A percentile compares a stretch with the other conserved stretches of the same genome.
Evolutionary conservation across 2,797 vertebrate genomes (phyloP).

Genomic region (Crocidura indochinensis): DNA sequence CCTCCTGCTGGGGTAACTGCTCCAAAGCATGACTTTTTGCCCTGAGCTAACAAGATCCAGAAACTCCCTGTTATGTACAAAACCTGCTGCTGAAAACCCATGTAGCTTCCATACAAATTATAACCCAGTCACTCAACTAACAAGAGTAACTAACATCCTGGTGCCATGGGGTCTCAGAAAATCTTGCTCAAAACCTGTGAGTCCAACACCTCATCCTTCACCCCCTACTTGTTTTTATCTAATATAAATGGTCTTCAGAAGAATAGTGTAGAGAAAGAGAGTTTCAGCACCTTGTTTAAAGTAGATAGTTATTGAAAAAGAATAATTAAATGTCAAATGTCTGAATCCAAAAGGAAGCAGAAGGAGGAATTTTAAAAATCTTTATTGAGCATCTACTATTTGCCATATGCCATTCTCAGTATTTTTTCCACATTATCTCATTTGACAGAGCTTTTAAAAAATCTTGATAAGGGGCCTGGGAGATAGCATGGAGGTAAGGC

Average conservation of each 20-base stretch:
- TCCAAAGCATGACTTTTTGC: constrained; percentile 91
- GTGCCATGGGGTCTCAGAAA: constrained; percentile 68
- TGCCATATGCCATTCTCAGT: not conserved
- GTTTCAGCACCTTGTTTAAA: constrained; percentile 46
- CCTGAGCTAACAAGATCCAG: constrained; percentile 90
- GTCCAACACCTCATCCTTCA: constrained; percentile 70
- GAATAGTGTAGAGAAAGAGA: not conserved
- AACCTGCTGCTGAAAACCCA: constrained; percentile 85
- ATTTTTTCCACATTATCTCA: not conserved
- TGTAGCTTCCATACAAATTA: constrained; percentile 85
- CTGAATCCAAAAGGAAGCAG: constrained; percentile 49
- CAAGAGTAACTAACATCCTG: constrained; percentile 78
- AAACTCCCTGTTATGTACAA: constrained; percentile 89
- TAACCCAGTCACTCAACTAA: constrained; percentile 81
- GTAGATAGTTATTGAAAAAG: constrained; percentile 62
- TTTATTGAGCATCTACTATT: constrained; percentile 77
- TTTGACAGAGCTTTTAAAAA: constrained; percentile 37
- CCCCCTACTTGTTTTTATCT: constrained; percentile 59
- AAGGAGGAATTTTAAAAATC: constrained; percentile 59
- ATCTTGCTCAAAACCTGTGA: constrained; percentile 76
- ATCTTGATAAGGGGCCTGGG: no score
- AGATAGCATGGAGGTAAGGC: no score
- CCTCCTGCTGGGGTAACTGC: constrained; percentile 91
- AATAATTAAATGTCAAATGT: constrained; percentile 78
- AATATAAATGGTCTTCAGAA: constrained; percentile 61